Evolutionary conservation across 2,113 vertebrate genomes (phyloP).

Genomic region (Pteruthius melanotis): DNA sequence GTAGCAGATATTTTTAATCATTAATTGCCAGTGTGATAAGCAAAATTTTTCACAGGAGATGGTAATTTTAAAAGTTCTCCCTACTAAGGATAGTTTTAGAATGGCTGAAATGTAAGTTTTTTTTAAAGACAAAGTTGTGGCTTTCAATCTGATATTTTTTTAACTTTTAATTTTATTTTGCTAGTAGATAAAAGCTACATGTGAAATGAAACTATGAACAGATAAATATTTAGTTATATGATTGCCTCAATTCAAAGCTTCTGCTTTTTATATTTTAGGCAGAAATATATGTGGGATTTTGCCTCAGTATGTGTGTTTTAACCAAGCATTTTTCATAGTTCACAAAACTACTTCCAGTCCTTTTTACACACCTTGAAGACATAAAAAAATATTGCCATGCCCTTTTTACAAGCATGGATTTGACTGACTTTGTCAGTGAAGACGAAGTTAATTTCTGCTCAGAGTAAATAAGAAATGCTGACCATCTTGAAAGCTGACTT

Average conservation of each 20-base stretch:
- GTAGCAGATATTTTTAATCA: background rate
- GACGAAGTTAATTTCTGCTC: background rate
- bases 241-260: background rate
- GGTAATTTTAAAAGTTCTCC: accelerated
- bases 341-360: background rate
- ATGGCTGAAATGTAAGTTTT: background rate
- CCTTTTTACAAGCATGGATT: background rate
- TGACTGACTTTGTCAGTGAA: background rate
- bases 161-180: background rate
- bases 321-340: background rate
- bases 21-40: background rate
- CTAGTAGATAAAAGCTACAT: background rate
- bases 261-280: background rate
- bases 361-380: background rate
- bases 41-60: background rate
- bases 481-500: background rate
- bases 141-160: background rate
- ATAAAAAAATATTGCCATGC: background rate
- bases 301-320: accelerated
- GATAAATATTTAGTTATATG: background rate
- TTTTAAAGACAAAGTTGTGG: background rate
- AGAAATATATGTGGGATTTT: background rate
- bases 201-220: background rate
- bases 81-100: background rate
- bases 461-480: background rate